phyloP scores from a whole-genome alignment of 1,140 invertebrate species.

The Drosophila simulans region DNA sequence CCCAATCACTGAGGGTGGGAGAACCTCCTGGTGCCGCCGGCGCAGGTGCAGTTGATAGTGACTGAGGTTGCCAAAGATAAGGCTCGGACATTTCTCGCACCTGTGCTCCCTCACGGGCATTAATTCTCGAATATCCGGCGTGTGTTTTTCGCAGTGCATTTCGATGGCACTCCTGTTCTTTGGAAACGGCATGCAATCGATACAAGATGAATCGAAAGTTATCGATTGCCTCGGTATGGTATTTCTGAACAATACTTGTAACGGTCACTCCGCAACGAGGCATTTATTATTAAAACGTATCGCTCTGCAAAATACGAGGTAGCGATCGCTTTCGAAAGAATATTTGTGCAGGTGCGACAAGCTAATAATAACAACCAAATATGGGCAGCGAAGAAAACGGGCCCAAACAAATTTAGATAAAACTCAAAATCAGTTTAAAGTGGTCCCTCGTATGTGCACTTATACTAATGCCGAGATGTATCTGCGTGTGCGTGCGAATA shows the following conservation, averaged over 20 bases:
- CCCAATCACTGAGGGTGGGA: not conserved
- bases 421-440: slow-evolving; percentile 7
- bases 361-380: slow-evolving; percentile 28
- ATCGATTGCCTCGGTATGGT: not conserved
- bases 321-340: slow-evolving; percentile 26
- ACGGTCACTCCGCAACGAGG: slow-evolving; percentile 6
- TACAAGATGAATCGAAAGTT: not conserved
- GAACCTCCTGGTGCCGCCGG: slow-evolving; percentile 43
- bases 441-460: slow-evolving; percentile 9
- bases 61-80: slow-evolving; percentile 64
- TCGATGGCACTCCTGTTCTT: too few relatives aligned
- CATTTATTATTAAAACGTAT: slow-evolving; percentile 21
- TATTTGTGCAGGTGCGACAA: slow-evolving; percentile 19
- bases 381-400: slow-evolving; percentile 22
- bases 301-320: slow-evolving; percentile 30
- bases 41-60: slow-evolving; percentile 63
- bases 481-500: slow-evolving; percentile 8
- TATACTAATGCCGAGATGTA: not conserved
- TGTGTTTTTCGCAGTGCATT: slow-evolving; percentile 31
- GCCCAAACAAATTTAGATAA: not conserved
- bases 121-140: slow-evolving; percentile 53
- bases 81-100: slow-evolving; percentile 42
- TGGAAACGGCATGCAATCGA: not conserved
- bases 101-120: slow-evolving; percentile 58
- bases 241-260: not conserved